Conservation (phyloP, 2,113 vertebrate genomes). For the Vimba vimba region DNA sequence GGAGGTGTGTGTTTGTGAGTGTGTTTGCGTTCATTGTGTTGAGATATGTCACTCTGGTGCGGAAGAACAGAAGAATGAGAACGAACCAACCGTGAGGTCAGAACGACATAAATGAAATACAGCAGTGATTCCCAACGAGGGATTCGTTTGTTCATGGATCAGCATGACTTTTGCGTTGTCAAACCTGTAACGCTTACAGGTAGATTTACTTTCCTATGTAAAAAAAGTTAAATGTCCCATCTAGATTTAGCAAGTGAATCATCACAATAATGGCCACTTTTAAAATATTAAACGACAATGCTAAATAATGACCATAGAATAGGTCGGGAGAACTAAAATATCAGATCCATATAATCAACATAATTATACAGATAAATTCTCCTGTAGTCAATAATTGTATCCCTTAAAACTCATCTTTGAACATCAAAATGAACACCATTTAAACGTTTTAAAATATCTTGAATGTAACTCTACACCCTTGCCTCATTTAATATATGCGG, state of each 20-base stretch:
- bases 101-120: not conserved
- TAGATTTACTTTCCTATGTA: too few species aligned
- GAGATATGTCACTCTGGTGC: conserved; percentile 42
- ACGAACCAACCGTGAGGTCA: conserved; percentile 13
- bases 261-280: not conserved
- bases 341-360: too few species aligned
- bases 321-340: too few species aligned
- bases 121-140: not conserved
- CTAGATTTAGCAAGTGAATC: not conserved
- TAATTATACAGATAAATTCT: too few species aligned
- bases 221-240: not conserved
- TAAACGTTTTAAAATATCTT: too few species aligned
- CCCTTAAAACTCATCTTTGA: too few species aligned
- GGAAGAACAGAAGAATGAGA: conserved; percentile 33
- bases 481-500: too few species aligned
- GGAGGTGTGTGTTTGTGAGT: conserved; percentile 43
- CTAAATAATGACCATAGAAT: not conserved
- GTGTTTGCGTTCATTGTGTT: conserved; percentile 33
- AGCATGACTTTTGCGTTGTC: not conserved
- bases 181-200: not conserved
- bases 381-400: too few species aligned
- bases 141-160: not conserved
- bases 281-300: too few species aligned
- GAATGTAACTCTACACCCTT: too few species aligned
- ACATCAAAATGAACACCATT: too few species aligned